A percentile compares a stretch with the other conserved stretches of the same genome.
phyloP scores from a whole-genome alignment of 2,113 vertebrate genomes.

The Hirundichthys speculiger region DNA sequence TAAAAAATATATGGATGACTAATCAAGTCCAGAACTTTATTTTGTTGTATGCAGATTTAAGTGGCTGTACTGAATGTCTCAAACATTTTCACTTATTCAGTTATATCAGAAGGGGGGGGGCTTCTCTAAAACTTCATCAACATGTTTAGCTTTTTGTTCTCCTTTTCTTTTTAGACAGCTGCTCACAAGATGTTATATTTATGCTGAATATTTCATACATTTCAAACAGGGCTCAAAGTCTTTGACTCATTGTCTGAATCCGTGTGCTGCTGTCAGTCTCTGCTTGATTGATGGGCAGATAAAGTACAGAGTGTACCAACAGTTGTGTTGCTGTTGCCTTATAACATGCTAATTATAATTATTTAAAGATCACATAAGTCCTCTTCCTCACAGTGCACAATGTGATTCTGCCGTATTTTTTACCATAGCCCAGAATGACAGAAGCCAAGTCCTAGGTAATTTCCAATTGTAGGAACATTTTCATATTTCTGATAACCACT shows the following conservation, averaged over 20 bases:
- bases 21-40: constrained; percentile 21
- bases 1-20: constrained; percentile 18
- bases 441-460: no score
- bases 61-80: neutral
- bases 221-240: constrained; percentile 16
- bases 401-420: neutral
- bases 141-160: no score
- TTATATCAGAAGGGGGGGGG: no score
- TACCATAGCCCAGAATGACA: no score
- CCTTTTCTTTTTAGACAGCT: constrained; percentile 31
- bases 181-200: constrained; percentile 21
- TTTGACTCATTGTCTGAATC: constrained; percentile 17
- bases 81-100: neutral
- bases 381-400: neutral
- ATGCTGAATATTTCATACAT: constrained; percentile 21
- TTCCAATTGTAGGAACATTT: no score
- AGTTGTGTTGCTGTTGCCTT: no score
- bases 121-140: no score
- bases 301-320: neutral
- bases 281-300: constrained; percentile 5
- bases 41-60: neutral
- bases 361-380: neutral
- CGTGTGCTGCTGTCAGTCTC: neutral
- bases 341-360: neutral
- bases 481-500: no score